These are phyloP conservation scores for Gymnosoma rotundatum DNA, from an alignment of 2,888 invertebrate genomes.

Conservation along the genomic window DNA sequence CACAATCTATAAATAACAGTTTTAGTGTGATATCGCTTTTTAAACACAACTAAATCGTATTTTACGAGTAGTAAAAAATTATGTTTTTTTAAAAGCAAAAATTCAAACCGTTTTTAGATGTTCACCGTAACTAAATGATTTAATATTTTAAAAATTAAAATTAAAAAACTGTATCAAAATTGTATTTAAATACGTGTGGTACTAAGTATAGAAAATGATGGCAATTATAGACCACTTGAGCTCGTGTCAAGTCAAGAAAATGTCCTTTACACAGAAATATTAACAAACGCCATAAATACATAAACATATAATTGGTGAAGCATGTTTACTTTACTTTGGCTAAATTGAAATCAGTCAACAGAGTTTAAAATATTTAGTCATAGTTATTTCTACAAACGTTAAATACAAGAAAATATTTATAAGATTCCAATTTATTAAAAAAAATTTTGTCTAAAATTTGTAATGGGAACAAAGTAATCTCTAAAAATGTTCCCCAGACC, in stretches of 20 bases:
- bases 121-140: too few relatives aligned
- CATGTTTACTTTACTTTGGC: too few relatives aligned
- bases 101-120: too few relatives aligned
- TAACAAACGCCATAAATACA: not conserved
- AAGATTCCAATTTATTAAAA: conserved; percentile 35
- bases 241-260: conserved; percentile 54
- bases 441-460: conserved; percentile 1
- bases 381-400: not conserved
- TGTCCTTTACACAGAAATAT: conserved; percentile 27
- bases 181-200: not conserved
- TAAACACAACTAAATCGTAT: not conserved
- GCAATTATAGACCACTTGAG: conserved; percentile 54
- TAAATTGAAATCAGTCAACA: not conserved
- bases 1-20: not conserved
- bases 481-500: conserved; percentile 1
- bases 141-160: too few relatives aligned
- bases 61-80: too few relatives aligned
- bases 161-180: too few relatives aligned
- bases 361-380: conserved; percentile 18
- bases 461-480: conserved; percentile 15
- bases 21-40: conserved; percentile 9
- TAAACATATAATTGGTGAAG: too few relatives aligned
- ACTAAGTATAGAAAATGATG: conserved; percentile 30
- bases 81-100: too few relatives aligned
- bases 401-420: not conserved